Conservation (phyloP, 2,113 vertebrate species). For the Capreolus pygargus region DNA sequence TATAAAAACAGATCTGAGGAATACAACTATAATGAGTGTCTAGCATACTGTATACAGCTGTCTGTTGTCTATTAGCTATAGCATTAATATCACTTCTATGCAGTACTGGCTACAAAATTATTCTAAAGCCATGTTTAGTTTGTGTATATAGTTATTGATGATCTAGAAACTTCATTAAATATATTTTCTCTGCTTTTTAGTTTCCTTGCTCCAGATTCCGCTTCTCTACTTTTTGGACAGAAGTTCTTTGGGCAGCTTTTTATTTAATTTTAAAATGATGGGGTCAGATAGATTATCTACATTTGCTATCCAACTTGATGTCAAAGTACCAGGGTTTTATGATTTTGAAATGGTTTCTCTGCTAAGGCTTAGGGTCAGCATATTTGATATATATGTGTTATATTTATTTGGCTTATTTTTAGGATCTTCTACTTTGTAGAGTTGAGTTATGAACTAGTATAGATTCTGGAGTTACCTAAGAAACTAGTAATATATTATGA, state of each 20-base stretch:
- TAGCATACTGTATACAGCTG: background rate
- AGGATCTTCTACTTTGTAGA: background rate
- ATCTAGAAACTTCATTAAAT: background rate
- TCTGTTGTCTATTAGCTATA: background rate
- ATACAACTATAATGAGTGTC: background rate
- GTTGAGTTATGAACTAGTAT: background rate
- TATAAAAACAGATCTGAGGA: background rate
- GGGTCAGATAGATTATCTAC: background rate
- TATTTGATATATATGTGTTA: conserved; percentile 3
- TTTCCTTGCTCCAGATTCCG: background rate
- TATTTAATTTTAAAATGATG: conserved; percentile 6
- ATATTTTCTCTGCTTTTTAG: background rate
- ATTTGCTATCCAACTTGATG: conserved; percentile 7
- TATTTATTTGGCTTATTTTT: background rate
- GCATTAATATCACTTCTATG: background rate
- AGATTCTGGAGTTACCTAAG: conserved; percentile 18
- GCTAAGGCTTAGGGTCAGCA: background rate
- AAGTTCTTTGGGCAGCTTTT: background rate
- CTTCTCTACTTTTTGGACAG: background rate
- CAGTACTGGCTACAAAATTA: background rate
- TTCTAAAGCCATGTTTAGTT: conserved; percentile 1
- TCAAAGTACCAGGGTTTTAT: conserved; percentile 15
- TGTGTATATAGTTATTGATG: background rate
- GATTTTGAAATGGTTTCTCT: background rate
- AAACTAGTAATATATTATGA: conserved; percentile 7